These are phyloP conservation scores for Argyrosomus regius DNA, from an alignment of 2,797 vertebrate species.

Conservation along the genomic window DNA sequence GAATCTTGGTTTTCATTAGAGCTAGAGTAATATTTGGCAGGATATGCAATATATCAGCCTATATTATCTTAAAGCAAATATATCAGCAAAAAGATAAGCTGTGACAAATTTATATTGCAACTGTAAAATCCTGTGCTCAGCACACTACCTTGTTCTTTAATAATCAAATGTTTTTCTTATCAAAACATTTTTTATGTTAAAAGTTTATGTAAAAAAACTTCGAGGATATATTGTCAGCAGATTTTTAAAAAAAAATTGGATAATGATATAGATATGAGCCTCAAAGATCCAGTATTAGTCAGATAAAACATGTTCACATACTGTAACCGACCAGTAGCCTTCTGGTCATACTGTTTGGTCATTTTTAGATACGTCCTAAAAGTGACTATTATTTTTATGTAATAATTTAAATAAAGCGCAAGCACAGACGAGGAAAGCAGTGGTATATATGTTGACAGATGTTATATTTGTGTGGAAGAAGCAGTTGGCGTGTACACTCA, in stretches of 20 bases:
- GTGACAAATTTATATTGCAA: not conserved
- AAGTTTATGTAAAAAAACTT: not conserved
- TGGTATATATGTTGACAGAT: not conserved
- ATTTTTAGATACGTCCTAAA: not conserved
- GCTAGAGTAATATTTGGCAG: not conserved
- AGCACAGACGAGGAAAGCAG: not conserved
- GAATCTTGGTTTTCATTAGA: not conserved
- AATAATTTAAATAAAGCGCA: not conserved
- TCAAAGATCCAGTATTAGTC: too few species aligned
- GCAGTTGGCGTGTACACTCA: not conserved
- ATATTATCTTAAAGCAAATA: not conserved
- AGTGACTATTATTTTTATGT: not conserved
- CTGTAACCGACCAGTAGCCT: not conserved
- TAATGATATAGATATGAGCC: too few species aligned
- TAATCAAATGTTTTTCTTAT: not conserved
- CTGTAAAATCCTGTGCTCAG: not conserved
- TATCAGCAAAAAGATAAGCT: not conserved
- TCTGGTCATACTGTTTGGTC: not conserved
- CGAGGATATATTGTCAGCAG: not conserved
- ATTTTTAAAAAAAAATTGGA: not conserved
- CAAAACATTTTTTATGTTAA: not conserved
- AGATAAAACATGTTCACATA: too few species aligned
- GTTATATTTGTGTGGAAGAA: not conserved
- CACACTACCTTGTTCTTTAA: too few species aligned
- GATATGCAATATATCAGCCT: accelerated